Conservation (phyloP, 2,113 vertebrate species). For the Sitta europaea region DNA sequence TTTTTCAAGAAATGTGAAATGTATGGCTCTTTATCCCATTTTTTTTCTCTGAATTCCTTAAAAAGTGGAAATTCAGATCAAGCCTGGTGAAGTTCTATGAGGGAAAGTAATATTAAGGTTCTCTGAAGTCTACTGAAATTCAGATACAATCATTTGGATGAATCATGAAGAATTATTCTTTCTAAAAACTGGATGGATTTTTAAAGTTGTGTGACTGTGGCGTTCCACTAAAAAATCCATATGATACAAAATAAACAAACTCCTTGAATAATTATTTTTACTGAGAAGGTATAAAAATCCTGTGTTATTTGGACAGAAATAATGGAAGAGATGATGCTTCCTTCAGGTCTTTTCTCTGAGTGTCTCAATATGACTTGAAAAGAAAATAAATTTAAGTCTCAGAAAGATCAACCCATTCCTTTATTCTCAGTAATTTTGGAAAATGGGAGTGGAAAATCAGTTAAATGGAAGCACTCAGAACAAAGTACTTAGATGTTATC, state of each 20-base stretch:
- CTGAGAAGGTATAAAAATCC: neutral
- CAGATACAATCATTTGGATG: neutral
- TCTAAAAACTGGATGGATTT: neutral
- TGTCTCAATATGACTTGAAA: neutral
- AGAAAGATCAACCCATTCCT: neutral
- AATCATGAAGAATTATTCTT: neutral
- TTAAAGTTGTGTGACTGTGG: neutral
- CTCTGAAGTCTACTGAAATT: neutral
- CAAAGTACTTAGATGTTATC: neutral
- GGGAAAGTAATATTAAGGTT: neutral
- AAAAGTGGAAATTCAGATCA: neutral
- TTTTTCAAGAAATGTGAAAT: neutral
- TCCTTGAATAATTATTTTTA: neutral
- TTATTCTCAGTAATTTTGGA: conserved; percentile 4
- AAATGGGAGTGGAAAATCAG: neutral
- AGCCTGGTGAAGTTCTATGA: neutral
- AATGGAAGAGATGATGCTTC: neutral
- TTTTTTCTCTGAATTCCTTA: neutral
- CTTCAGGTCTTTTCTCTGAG: neutral
- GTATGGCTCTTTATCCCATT: neutral
- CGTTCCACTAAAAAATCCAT: neutral
- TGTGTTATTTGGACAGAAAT: neutral
- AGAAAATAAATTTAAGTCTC: neutral
- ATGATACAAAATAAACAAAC: neutral
- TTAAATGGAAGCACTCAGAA: neutral